phyloP scores from a whole-genome alignment of 2,113 vertebrate species.

The Siniperca chuatsi region DNA sequence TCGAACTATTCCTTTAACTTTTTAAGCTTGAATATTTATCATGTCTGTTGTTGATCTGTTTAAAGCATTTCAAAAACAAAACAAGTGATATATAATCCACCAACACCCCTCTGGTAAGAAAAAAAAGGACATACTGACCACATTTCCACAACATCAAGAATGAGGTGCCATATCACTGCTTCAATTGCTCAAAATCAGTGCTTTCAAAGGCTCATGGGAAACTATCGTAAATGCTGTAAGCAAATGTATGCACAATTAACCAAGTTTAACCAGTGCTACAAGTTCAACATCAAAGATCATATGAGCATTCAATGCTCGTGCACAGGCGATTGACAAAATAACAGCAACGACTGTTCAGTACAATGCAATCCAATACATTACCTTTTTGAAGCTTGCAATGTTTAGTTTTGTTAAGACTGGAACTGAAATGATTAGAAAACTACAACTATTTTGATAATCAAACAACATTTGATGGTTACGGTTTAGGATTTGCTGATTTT shows the following conservation, averaged over 20 bases:
- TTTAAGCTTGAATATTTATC: conserved; percentile 54
- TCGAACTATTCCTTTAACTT: conserved; percentile 2
- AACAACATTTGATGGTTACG: neutral
- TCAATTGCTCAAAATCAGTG: neutral
- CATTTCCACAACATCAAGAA: conserved; percentile 28
- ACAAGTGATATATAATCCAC: neutral
- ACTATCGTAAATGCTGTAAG: conserved; percentile 12
- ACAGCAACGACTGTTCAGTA: neutral
- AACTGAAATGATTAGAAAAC: neutral
- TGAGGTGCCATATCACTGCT: conserved; percentile 71
- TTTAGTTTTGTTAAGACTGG: neutral
- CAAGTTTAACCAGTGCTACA: neutral
- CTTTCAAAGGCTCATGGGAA: neutral
- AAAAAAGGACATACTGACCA: conserved; percentile 6
- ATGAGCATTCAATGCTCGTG: neutral
- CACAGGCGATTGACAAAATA: neutral
- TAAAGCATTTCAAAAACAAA: conserved; percentile 26
- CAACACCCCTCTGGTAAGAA: neutral
- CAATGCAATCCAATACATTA: neutral
- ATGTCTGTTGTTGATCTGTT: conserved; percentile 12
- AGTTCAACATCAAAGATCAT: neutral
- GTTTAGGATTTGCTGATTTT: neutral
- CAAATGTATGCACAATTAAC: neutral
- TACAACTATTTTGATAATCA: neutral
- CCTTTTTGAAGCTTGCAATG: neutral